phyloP scores from a whole-genome alignment of 1,140 invertebrate species.

The Drosophila gunungcola region DNA sequence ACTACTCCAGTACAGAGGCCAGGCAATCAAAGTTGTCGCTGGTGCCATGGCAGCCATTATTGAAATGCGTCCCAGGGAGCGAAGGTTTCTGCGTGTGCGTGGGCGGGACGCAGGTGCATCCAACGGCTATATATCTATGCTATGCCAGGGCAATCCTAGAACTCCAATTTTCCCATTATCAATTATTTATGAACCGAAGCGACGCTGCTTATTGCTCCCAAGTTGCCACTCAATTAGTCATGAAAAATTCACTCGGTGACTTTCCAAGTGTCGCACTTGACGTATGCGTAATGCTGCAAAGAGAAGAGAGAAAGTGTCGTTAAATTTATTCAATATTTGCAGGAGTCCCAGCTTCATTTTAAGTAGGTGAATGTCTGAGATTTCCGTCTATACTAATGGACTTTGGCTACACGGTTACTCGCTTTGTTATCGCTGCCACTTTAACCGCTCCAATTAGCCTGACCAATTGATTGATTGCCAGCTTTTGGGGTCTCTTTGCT shows the following conservation, averaged over 20 bases:
- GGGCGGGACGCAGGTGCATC: slow-evolving; percentile 49
- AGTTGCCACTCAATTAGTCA: slow-evolving; percentile 78
- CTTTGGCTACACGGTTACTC: slow-evolving; percentile 5
- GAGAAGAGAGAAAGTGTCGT: background rate
- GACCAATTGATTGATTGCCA: slow-evolving; percentile 79
- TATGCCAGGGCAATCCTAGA: slow-evolving; percentile 8
- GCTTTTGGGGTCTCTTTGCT: slow-evolving; percentile 29
- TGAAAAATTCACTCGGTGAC: slow-evolving; percentile 71
- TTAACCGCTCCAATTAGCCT: slow-evolving; percentile 63
- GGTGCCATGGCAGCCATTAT: slow-evolving; percentile 45
- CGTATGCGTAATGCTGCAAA: slow-evolving; percentile 39
- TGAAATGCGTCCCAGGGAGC: slow-evolving; percentile 21
- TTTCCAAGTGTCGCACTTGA: slow-evolving; percentile 48
- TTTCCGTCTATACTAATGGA: slow-evolving; percentile 19
- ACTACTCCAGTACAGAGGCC: too few species aligned
- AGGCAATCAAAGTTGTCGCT: slow-evolving; percentile 48
- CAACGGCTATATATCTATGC: slow-evolving; percentile 2
- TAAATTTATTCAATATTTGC: slow-evolving; percentile 34
- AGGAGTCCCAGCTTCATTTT: slow-evolving; percentile 6
- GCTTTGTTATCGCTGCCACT: slow-evolving; percentile 12
- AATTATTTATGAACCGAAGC: slow-evolving; percentile 74
- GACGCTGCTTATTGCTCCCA: slow-evolving; percentile 64
- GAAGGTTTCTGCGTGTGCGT: slow-evolving; percentile 2
- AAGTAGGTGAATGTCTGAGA: slow-evolving; percentile 6
- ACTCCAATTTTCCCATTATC: slow-evolving; percentile 56